phyloP scores from a whole-genome alignment of 2,113 vertebrate species.

The Cygnus buccinator region DNA sequence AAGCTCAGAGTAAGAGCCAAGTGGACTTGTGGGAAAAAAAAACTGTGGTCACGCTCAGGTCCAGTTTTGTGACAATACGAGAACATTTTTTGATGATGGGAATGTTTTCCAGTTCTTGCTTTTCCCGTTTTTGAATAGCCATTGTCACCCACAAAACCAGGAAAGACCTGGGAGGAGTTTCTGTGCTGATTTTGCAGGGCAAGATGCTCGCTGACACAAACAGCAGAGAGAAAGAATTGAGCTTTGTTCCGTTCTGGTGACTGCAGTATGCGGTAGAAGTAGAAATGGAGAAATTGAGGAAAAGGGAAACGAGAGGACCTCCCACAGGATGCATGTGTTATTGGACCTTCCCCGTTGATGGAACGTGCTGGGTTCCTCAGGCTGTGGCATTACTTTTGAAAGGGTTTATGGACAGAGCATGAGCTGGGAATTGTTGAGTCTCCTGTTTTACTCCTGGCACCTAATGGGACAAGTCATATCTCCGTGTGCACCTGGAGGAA shows the following conservation, averaged over 20 bases:
- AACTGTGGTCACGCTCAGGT: not conserved
- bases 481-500: not conserved
- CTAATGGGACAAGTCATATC: not conserved
- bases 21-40: fast-evolving
- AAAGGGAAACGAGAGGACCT: not conserved
- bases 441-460: not conserved
- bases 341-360: fast-evolving
- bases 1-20: not conserved
- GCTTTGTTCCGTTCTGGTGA: not conserved
- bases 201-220: not conserved
- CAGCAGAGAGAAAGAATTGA: not conserved
- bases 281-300: not conserved
- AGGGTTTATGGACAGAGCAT: not conserved
- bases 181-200: not conserved
- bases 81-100: not conserved
- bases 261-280: not conserved
- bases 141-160: not conserved
- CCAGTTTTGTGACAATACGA: not conserved
- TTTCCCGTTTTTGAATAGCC: not conserved
- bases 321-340: not conserved
- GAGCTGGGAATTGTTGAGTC: not conserved
- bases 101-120: not conserved
- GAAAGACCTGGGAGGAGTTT: not conserved
- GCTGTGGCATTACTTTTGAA: not conserved
- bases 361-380: not conserved